phyloP scores from a whole-genome alignment of 2,113 vertebrate genomes.

The Phyllopteryx taeniolatus region DNA sequence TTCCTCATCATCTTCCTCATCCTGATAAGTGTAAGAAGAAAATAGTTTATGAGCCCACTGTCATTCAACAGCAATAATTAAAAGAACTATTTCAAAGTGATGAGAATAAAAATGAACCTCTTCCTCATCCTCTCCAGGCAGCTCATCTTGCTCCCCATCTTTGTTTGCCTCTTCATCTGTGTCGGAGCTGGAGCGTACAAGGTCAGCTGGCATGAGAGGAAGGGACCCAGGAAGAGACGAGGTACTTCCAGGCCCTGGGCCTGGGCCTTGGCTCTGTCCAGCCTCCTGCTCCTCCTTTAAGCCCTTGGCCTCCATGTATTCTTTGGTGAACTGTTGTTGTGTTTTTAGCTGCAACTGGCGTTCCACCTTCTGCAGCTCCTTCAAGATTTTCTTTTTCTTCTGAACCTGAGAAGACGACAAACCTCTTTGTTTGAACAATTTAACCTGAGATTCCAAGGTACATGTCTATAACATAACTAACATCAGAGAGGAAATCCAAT shows the following conservation, averaged over 20 bases:
- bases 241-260: constrained; percentile 65
- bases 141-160: constrained; percentile 59
- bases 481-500: not conserved
- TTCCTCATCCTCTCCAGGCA: constrained; percentile 48
- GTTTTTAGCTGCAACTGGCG: constrained; percentile 99
- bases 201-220: constrained; percentile 35
- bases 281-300: constrained; percentile 82
- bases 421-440: constrained; percentile 15
- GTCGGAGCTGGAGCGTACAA: constrained; percentile 80
- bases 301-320: constrained; percentile 98
- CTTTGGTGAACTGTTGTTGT: constrained; percentile 99
- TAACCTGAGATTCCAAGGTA: not conserved
- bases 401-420: constrained; percentile 77
- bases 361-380: constrained; percentile 99
- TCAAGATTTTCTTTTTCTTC: constrained; percentile 99
- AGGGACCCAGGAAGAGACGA: constrained; percentile 35
- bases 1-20: constrained; percentile 56
- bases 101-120: constrained; percentile 34
- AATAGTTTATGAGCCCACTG: not conserved
- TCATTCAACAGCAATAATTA: not conserved
- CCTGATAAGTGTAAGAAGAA: constrained; percentile 41
- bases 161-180: constrained; percentile 77
- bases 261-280: constrained; percentile 67
- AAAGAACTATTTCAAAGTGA: not conserved
- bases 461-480: not conserved